Evolutionary conservation across 1,140 invertebrate genomes (phyloP).

Genomic region (Meloidogyne chitwoodi): DNA sequence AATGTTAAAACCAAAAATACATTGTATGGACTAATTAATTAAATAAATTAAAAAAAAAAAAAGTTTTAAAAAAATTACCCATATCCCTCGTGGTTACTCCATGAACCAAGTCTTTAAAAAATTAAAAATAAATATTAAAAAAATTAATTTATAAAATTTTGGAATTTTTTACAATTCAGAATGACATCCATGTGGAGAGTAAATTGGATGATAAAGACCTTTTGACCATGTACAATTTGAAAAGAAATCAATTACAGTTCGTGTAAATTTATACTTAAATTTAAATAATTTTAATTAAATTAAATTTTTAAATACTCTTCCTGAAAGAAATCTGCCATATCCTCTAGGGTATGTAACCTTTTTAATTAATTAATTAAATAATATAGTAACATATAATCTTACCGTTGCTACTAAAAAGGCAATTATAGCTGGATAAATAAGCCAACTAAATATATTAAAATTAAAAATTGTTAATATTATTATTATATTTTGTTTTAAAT

Average conservation of each 20-base stretch:
- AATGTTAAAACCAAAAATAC: conserved; percentile 46
- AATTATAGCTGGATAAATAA: conserved; percentile 52
- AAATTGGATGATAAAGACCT: conserved; percentile 30
- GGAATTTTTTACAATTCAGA: conserved; percentile 35
- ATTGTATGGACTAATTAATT: conserved; percentile 47
- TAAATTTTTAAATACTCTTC: conserved; percentile 39
- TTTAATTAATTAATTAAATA: background rate
- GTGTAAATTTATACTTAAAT: conserved; percentile 54
- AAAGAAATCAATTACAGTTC: conserved; percentile 53
- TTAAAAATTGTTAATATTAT: background rate
- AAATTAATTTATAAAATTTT: no score
- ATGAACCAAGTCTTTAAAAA: conserved; percentile 26
- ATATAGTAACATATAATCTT: background rate
- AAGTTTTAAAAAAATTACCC: background rate
- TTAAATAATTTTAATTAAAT: background rate
- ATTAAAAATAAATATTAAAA: background rate
- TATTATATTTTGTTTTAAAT: background rate
- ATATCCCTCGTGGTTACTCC: conserved; percentile 58
- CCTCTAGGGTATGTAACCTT: conserved; percentile 54
- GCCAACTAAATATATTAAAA: conserved; percentile 46
- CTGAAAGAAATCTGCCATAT: conserved; percentile 52
- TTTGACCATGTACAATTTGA: conserved; percentile 56
- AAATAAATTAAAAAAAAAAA: background rate
- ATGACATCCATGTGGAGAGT: conserved; percentile 48
- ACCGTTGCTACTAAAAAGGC: conserved; percentile 45